A percentile compares a stretch with the other conserved stretches of the same genome.
Conservation (phyloP, 2,113 vertebrate genomes). For the Corydoras sp. region DNA sequence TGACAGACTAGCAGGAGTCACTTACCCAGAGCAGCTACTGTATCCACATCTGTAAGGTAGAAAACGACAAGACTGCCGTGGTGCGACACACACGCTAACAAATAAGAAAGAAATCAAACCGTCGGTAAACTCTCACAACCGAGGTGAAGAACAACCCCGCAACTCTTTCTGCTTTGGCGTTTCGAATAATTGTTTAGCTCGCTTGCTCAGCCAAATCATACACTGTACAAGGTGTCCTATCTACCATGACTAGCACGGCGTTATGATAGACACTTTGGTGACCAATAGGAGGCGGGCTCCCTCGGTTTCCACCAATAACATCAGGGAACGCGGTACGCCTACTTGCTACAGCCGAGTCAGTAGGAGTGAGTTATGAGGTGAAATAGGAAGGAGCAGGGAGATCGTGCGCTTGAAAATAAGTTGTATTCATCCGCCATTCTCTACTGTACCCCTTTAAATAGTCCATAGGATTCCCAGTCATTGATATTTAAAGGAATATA, state of each 20-base stretch:
- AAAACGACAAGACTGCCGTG: slow-evolving; percentile 39
- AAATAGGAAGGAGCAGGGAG: slow-evolving; percentile 58
- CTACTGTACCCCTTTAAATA: background rate
- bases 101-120: slow-evolving; percentile 19
- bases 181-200: slow-evolving; percentile 65
- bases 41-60: slow-evolving; percentile 61
- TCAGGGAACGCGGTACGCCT: background rate
- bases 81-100: slow-evolving; percentile 10
- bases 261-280: slow-evolving; percentile 48
- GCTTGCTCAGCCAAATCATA: slow-evolving; percentile 59
- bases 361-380: slow-evolving; percentile 46
- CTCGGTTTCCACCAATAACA: slow-evolving; percentile 50
- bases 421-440: slow-evolving; percentile 60
- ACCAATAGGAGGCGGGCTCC: slow-evolving; percentile 52
- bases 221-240: slow-evolving; percentile 66
- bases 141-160: slow-evolving; percentile 42
- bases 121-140: slow-evolving; percentile 23
- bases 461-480: no score
- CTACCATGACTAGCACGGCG: slow-evolving; percentile 60
- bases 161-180: slow-evolving; percentile 51
- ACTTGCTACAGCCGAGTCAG: slow-evolving; percentile 32
- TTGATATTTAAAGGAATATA: no score
- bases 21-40: slow-evolving; percentile 57
- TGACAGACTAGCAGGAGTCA: no score
- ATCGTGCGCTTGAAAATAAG: slow-evolving; percentile 52